phyloP scores from a whole-genome alignment of 2,888 invertebrate genomes.

The Eupithecia inturbata region DNA sequence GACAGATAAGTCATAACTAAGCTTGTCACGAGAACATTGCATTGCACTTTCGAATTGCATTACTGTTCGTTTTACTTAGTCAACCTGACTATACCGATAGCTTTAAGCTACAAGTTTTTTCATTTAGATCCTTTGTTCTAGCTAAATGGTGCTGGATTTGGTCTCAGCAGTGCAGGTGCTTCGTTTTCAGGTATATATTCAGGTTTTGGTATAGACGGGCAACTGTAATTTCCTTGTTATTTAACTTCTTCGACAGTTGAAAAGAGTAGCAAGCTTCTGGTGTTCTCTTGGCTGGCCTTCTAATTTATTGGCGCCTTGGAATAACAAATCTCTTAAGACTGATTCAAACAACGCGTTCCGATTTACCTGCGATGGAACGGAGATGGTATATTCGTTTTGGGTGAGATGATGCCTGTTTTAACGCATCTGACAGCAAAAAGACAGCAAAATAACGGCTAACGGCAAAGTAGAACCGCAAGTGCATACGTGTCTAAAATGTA shows the following conservation, averaged over 20 bases:
- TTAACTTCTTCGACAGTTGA: no score
- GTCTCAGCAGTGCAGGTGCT: constrained; percentile 14
- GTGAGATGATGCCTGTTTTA: no score
- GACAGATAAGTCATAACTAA: neutral
- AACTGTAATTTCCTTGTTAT: neutral
- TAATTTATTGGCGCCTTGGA: no score
- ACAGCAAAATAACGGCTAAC: no score
- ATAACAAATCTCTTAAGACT: no score
- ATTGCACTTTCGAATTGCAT: constrained; percentile 2
- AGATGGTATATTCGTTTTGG: no score
- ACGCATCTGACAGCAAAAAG: no score
- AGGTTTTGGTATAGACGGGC: neutral
- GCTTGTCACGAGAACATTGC: neutral
- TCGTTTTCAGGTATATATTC: constrained; percentile 16
- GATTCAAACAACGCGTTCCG: no score
- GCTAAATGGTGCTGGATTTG: constrained; percentile 43
- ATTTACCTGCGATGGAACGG: no score
- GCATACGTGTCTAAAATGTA: no score
- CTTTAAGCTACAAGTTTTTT: constrained; percentile 49
- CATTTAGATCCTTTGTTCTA: constrained; percentile 41
- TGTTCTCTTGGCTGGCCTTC: neutral
- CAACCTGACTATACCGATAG: constrained; percentile 46
- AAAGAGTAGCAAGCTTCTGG: neutral
- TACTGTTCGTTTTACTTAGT: constrained; percentile 8
- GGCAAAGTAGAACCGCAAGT: no score